Evolutionary conservation across 2,888 invertebrate species (phyloP).

Genomic region (Ernsta delagoae): DNA sequence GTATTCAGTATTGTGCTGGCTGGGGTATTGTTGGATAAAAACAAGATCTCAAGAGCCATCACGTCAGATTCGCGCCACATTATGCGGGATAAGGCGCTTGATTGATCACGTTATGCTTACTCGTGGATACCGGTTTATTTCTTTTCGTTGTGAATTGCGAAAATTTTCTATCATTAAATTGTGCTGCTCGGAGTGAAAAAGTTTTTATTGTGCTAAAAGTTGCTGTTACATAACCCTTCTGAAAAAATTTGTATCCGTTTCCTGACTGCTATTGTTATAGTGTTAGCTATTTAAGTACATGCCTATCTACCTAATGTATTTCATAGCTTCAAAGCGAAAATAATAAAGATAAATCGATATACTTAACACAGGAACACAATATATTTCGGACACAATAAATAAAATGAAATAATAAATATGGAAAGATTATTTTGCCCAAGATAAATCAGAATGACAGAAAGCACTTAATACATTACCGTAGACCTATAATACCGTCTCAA

Average conservation of each 20-base stretch:
- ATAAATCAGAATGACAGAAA: neutral
- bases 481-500: conserved; percentile 1
- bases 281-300: too few species aligned
- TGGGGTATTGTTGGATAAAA: conserved; percentile 16
- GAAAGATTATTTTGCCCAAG: too few species aligned
- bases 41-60: conserved; percentile 16
- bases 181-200: neutral
- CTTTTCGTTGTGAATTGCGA: conserved; percentile 1
- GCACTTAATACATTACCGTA: neutral
- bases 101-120: conserved; percentile 55
- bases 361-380: too few species aligned
- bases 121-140: conserved; percentile 40
- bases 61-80: conserved; percentile 22
- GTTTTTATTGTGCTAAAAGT: neutral
- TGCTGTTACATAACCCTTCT: neutral
- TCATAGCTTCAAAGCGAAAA: too few species aligned
- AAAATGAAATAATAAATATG: too few species aligned
- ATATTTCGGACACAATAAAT: too few species aligned
- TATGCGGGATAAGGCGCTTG: conserved; percentile 42
- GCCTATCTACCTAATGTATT: too few species aligned
- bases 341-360: too few species aligned
- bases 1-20: neutral
- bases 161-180: neutral
- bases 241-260: neutral
- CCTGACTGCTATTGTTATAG: neutral